Evolutionary conservation across 1,140 invertebrate genomes (phyloP).

Genomic region (Pomacea maculata): DNA sequence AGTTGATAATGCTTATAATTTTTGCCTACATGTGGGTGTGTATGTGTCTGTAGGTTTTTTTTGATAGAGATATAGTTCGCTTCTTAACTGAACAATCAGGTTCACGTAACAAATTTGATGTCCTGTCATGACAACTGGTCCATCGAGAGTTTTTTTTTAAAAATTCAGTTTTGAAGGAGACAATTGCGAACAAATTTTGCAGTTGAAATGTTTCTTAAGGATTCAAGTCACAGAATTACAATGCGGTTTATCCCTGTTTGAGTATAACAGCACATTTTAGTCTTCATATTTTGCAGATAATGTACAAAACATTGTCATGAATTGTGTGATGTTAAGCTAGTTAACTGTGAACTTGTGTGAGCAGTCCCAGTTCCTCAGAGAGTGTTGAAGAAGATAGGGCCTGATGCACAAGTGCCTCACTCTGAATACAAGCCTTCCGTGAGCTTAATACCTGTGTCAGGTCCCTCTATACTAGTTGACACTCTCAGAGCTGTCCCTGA

Average conservation of each 20-base stretch:
- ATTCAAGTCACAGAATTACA: background rate
- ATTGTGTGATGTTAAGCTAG: background rate
- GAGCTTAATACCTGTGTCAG: background rate
- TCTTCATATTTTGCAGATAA: background rate
- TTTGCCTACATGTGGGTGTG: background rate
- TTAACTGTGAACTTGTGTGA: background rate
- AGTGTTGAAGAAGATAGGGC: constrained; percentile 2
- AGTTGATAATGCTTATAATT: background rate
- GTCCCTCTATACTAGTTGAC: constrained; percentile 9
- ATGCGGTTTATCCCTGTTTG: background rate
- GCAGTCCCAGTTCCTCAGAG: constrained; percentile 3
- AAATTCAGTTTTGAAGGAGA: constrained; percentile 12
- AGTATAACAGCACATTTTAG: background rate
- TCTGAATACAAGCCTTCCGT: background rate
- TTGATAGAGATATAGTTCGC: background rate
- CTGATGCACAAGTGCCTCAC: background rate
- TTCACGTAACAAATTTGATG: too few species aligned
- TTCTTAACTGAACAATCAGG: background rate
- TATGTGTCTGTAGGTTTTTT: background rate
- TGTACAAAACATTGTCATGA: background rate
- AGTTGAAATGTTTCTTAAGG: background rate
- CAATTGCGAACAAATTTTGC: background rate
- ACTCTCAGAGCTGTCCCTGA: constrained; percentile 6
- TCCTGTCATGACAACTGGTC: background rate
- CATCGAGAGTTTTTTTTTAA: constrained; percentile 5